Percentiles rank a stretch among this genome's conserved stretches.
These are phyloP conservation scores for Solenopsis fugax DNA, from an alignment of 1,140 invertebrate genomes.

Conservation along the genomic window DNA sequence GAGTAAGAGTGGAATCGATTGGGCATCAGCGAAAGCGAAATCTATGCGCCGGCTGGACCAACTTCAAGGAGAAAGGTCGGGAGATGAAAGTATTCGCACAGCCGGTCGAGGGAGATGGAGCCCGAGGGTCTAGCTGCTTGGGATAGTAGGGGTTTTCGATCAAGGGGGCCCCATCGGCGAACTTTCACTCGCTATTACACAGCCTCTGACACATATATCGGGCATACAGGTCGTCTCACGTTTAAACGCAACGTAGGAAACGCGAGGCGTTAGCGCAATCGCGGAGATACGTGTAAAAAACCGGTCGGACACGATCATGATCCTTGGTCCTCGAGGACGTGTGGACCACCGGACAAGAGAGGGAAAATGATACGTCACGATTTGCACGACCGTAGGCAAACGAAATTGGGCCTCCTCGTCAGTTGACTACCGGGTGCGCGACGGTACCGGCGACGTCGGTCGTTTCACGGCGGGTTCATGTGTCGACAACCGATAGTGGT, in stretches of 20 bases:
- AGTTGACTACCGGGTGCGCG: constrained; percentile 37
- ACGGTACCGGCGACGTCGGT: constrained; percentile 22
- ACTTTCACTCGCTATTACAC: constrained; percentile 78
- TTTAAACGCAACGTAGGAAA: neutral
- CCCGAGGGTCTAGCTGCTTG: neutral
- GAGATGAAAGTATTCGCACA: constrained; percentile 78
- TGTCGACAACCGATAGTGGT: constrained; percentile 21
- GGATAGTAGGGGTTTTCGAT: constrained; percentile 39
- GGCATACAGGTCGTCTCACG: constrained; percentile 7
- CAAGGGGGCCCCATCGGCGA: constrained; percentile 43
- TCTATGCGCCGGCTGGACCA: constrained; percentile 15
- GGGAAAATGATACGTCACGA: constrained; percentile 25
- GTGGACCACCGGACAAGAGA: neutral
- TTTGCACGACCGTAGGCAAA: neutral
- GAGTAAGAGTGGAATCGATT: neutral
- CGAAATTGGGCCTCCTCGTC: constrained; percentile 15
- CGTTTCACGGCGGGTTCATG: constrained; percentile 11
- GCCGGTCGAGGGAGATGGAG: neutral
- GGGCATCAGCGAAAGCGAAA: constrained; percentile 69
- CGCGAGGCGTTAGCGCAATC: neutral
- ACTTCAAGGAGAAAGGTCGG: constrained; percentile 76
- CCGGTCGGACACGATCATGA: neutral
- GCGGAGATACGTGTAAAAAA: neutral
- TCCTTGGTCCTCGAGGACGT: neutral
- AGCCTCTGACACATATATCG: constrained; percentile 73